Percentiles rank a stretch among this genome's conserved stretches.
Evolutionary conservation across 2,888 invertebrate genomes (phyloP).

Genomic region (Pyrrhia umbra): DNA sequence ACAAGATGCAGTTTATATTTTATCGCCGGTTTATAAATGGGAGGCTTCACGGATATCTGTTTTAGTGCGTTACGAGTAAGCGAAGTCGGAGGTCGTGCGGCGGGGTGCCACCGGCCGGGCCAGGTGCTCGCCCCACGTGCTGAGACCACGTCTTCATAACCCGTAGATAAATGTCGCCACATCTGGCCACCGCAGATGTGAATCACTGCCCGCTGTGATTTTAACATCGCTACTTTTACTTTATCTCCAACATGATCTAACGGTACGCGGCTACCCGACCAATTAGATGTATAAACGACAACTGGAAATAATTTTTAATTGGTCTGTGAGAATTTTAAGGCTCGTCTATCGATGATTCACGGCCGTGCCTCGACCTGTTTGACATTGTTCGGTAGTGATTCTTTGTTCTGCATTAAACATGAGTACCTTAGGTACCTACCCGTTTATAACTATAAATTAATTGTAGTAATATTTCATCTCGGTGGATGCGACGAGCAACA

Average conservation of each 20-base stretch:
- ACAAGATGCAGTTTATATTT: slow-evolving; percentile 54
- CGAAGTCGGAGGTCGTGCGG: slow-evolving; percentile 68
- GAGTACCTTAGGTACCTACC: slow-evolving; percentile 56
- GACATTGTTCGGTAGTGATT: slow-evolving; percentile 72
- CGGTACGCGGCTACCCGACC: slow-evolving; percentile 72
- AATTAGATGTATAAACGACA: slow-evolving; percentile 76
- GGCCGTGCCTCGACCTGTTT: slow-evolving; percentile 61
- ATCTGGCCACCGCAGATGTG: slow-evolving; percentile 77
- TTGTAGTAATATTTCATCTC: slow-evolving; percentile 78
- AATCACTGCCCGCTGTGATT: slow-evolving; percentile 79
- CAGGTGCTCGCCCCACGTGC: slow-evolving; percentile 81
- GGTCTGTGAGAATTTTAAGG: slow-evolving; percentile 73
- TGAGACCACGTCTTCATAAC: slow-evolving; percentile 73
- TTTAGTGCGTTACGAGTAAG: slow-evolving; percentile 64
- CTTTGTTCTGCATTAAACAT: slow-evolving; percentile 71
- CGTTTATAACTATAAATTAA: slow-evolving; percentile 79
- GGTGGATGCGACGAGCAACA: slow-evolving; percentile 75
- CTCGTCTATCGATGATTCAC: slow-evolving; percentile 76
- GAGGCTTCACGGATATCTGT: slow-evolving; percentile 68
- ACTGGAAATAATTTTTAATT: slow-evolving; percentile 80
- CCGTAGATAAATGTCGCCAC: slow-evolving; percentile 71
- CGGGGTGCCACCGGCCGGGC: slow-evolving; percentile 73
- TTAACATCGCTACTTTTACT: slow-evolving; percentile 77
- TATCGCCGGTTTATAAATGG: slow-evolving; percentile 64
- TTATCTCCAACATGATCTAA: slow-evolving; percentile 73